Evolutionary conservation across 2,888 invertebrate genomes (phyloP).

Genomic region (Mamestra brassicae): DNA sequence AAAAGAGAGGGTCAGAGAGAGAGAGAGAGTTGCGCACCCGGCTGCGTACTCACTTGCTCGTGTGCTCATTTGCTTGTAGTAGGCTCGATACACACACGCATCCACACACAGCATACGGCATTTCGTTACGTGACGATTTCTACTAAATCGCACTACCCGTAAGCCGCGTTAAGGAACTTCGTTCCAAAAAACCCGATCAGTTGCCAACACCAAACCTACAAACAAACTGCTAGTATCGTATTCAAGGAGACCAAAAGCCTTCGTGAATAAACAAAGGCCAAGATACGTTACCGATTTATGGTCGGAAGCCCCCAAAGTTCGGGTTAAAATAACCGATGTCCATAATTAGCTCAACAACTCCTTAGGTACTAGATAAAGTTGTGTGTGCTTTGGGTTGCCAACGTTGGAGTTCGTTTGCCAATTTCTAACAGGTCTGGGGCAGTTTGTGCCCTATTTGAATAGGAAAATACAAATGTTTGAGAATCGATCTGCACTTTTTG

Average conservation of each 20-base stretch:
- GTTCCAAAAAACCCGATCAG: conserved; percentile 21
- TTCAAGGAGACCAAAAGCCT: conserved; percentile 46
- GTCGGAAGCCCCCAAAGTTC: conserved; percentile 43
- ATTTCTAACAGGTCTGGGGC: background rate
- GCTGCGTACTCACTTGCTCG: no score
- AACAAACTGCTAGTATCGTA: conserved; percentile 58
- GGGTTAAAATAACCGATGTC: conserved; percentile 53
- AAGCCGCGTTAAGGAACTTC: no score
- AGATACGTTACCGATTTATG: conserved; percentile 57
- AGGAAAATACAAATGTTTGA: conserved; percentile 23
- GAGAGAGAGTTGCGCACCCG: no score
- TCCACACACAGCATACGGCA: no score
- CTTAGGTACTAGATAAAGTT: conserved; percentile 38
- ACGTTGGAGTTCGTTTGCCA: background rate
- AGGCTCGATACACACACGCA: no score
- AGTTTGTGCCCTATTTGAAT: conserved; percentile 15
- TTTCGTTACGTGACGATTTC: no score
- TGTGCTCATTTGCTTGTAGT: no score
- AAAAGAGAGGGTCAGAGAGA: no score
- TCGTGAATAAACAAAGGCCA: conserved; percentile 50
- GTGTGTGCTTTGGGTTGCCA: conserved; percentile 37
- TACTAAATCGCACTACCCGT: no score
- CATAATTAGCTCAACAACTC: conserved; percentile 51
- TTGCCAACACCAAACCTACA: conserved; percentile 32
- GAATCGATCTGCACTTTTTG: conserved; percentile 5